phyloP scores from a whole-genome alignment of 1,140 invertebrate genomes.

The Stenopsyche tienmushanensis region DNA sequence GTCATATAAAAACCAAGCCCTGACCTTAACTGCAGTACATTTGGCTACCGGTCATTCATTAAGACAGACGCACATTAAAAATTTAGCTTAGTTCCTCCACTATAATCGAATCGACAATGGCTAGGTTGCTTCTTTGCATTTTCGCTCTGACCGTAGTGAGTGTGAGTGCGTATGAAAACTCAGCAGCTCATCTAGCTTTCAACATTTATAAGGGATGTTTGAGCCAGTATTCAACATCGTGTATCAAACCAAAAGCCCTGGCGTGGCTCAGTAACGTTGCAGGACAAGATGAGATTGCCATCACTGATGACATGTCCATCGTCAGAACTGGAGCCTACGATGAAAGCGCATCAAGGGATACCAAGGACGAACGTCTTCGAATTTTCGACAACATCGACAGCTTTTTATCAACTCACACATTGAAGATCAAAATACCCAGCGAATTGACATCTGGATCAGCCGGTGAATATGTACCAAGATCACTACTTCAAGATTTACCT shows the following conservation, averaged over 20 bases:
- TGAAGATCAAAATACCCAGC: constrained; percentile 64
- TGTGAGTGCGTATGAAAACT: constrained; percentile 40
- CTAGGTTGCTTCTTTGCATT: constrained; percentile 13
- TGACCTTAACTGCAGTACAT: constrained; percentile 52
- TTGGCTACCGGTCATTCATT: constrained; percentile 49
- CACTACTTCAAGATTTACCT: constrained; percentile 65
- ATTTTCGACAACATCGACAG: constrained; percentile 65
- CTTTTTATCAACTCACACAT: constrained; percentile 64
- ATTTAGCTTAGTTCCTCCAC: neutral
- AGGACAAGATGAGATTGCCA: constrained; percentile 66
- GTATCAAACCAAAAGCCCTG: constrained; percentile 74
- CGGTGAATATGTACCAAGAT: constrained; percentile 64
- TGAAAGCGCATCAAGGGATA: constrained; percentile 49
- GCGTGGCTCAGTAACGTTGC: constrained; percentile 68
- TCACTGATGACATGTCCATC: constrained; percentile 72
- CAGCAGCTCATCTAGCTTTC: constrained; percentile 59
- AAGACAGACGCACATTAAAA: constrained; percentile 46
- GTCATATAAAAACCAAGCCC: constrained; percentile 57
- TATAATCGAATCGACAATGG: neutral
- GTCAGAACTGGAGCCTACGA: constrained; percentile 59
- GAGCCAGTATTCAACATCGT: constrained; percentile 63
- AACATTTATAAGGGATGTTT: constrained; percentile 66
- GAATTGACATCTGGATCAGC: constrained; percentile 58
- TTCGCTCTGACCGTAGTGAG: constrained; percentile 14
- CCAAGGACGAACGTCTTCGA: constrained; percentile 49